phyloP scores from a whole-genome alignment of 2,797 vertebrate species.

The Psittacula derbiana region DNA sequence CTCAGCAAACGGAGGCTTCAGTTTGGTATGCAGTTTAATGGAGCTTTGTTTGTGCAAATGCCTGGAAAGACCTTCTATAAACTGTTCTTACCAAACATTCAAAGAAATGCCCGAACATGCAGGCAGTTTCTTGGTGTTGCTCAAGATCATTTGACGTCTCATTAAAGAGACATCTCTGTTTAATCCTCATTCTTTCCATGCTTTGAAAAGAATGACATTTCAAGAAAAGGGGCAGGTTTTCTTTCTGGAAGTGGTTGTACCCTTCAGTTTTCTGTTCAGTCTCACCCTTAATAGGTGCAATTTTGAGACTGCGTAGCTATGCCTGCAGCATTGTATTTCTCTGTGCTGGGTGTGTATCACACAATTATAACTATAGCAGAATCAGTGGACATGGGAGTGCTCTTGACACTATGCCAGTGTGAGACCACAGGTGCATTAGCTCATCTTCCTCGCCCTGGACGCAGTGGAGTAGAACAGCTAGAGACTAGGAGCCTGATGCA shows the following conservation, averaged over 20 bases:
- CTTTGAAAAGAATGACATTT: not conserved
- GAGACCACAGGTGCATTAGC: not conserved
- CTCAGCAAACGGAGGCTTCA: not conserved
- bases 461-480: not conserved
- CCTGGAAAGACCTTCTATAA: not conserved
- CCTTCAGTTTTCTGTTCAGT: not conserved
- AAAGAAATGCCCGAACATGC: not conserved
- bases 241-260: constrained; percentile 14
- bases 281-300: not conserved
- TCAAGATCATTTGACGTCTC: not conserved
- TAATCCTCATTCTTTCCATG: not conserved
- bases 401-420: not conserved
- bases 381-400: not conserved
- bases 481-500: not conserved
- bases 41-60: not conserved
- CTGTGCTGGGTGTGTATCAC: not conserved
- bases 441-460: not conserved
- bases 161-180: not conserved
- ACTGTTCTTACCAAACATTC: not conserved
- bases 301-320: not conserved
- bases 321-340: not conserved
- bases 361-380: not conserved
- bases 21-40: not conserved
- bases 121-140: not conserved
- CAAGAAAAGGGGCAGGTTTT: not conserved